Evolutionary conservation across 1,140 invertebrate genomes (phyloP).

Genomic region (Philotrypesis tridentata): DNA sequence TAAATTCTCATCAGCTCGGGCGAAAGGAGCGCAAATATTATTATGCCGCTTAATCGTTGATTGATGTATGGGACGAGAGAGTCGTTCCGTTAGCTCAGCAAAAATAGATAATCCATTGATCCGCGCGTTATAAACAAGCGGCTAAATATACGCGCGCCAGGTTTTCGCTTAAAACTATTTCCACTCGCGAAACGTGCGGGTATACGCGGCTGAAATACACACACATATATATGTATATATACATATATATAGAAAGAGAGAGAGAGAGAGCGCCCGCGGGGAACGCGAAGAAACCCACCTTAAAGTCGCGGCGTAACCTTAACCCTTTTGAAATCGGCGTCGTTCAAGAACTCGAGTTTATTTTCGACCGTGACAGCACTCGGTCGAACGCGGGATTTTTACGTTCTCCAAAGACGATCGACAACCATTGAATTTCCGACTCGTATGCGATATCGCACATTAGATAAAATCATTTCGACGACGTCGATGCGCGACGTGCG

Average conservation of each 20-base stretch:
- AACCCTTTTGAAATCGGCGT: not conserved
- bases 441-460: too few species aligned
- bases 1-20: too few species aligned
- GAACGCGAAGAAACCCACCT: not conserved
- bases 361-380: not conserved
- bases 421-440: too few species aligned
- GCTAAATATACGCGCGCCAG: not conserved
- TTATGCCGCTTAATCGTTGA: not conserved
- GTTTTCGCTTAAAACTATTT: not conserved
- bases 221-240: too few species aligned
- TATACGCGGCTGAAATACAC: not conserved
- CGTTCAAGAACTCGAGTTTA: not conserved
- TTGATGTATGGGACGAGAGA: not conserved
- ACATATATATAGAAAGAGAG: too few species aligned
- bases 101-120: constrained; percentile 33
- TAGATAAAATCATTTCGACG: too few species aligned
- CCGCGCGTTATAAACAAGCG: not conserved
- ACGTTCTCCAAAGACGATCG: too few species aligned
- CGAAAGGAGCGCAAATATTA: too few species aligned
- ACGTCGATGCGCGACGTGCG: too few species aligned
- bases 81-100: not conserved
- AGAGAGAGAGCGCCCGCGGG: too few species aligned
- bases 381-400: too few species aligned
- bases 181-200: not conserved
- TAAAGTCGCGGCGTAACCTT: not conserved